Percentiles rank a stretch among this genome's conserved stretches.
phyloP scores from a whole-genome alignment of 2,888 invertebrate species.

The Drosophila mayaguana region DNA sequence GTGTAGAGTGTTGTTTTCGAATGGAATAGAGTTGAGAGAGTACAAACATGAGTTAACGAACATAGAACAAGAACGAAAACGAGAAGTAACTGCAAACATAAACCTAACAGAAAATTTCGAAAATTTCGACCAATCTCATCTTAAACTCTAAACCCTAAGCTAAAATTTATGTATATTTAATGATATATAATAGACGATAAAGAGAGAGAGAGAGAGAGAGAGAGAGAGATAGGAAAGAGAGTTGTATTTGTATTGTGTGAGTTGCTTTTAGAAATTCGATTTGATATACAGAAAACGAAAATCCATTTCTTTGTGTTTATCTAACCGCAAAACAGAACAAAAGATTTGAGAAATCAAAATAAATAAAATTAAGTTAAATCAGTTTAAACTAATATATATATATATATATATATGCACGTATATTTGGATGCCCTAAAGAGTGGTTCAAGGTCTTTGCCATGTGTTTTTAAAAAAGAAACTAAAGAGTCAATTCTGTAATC shows the following conservation, averaged over 20 bases:
- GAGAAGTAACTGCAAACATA: slow-evolving; percentile 19
- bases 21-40: slow-evolving; percentile 62
- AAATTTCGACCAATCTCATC: background rate
- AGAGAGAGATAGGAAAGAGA: background rate
- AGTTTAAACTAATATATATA: slow-evolving; percentile 10
- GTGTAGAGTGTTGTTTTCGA: slow-evolving; percentile 33
- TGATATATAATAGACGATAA: background rate
- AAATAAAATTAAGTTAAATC: slow-evolving; percentile 19
- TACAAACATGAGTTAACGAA: slow-evolving; percentile 63
- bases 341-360: slow-evolving; percentile 39
- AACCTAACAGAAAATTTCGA: background rate
- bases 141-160: slow-evolving; percentile 30
- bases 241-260: slow-evolving; percentile 14
- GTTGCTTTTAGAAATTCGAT: slow-evolving; percentile 62
- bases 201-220: background rate
- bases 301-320: slow-evolving; percentile 68
- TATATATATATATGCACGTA: background rate
- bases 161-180: background rate
- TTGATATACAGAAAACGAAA: slow-evolving; percentile 72
- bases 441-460: slow-evolving; percentile 74
- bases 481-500: slow-evolving; percentile 23
- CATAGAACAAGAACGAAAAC: slow-evolving; percentile 39
- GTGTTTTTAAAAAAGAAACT: slow-evolving; percentile 71
- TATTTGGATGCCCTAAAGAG: background rate
- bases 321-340: slow-evolving; percentile 48